Base-by-base conservation (phyloP, 2,113 vertebrate species). In the Chauna torquata region DNA sequence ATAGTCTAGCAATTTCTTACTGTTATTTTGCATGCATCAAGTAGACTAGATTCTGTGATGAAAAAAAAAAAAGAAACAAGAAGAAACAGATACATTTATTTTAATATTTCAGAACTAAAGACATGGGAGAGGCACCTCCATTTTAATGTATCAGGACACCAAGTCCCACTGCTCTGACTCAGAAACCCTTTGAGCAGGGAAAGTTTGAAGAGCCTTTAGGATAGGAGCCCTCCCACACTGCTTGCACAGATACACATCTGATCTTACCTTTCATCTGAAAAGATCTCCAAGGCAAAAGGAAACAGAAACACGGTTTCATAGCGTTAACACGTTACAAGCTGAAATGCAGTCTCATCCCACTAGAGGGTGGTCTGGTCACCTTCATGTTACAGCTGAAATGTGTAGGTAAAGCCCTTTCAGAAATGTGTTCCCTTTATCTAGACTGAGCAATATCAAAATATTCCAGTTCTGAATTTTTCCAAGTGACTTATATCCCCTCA, bases 361-460 rank as follows among this genome's bases (percentile, higher is more conserved):
- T 98, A 98, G 98, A 98, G 97, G 97, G 97, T 92, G 95, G 80
- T 96, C 96, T 97, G 92, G 90, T 95, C 75, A 86, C 96, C 98
- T 89, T 83, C 92, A 94, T 92, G 38, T 82, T 55, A 23, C 9
- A 65, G 87, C 64, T 49, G 45, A 96, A 82, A 59, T 30, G 61
- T 20, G 36, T 28, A 77, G 61, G 84, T 78, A 93, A 93, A 93
- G 59, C 20, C 77, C 59, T 92, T 94, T 65, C 62, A 52, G 49
- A 59, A 88, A 96, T 47, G 16, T 55, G 10, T 65, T 79, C 9
- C 20, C 49, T 72, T 55, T 77, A 76, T 72, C 84, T 83, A 86
- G 24, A 36, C 45, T 42, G 38, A 83, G 71, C 20, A 59, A 92
- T 78, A 91, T 70, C 75, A 55, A 95, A 95, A 42, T 92, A 61